A percentile compares a stretch with the other conserved stretches of the same genome.
Conservation (phyloP, 2,888 invertebrate genomes). For the Empis stercorea region DNA sequence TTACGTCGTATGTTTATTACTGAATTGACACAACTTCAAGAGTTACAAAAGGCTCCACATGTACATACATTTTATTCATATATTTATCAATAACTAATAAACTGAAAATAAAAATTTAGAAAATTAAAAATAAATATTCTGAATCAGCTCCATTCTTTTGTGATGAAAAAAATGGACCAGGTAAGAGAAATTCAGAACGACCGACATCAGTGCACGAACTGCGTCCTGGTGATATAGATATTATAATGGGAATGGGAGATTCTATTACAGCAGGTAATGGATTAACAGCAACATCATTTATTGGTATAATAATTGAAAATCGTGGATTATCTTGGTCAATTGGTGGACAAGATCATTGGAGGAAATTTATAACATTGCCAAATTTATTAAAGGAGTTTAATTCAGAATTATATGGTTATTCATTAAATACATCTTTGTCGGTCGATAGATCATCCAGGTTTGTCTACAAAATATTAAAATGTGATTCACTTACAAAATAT, state of each 20-base stretch:
- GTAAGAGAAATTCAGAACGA: conserved; percentile 27
- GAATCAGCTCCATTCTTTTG: conserved; percentile 22
- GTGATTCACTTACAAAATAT: no score
- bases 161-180: conserved; percentile 28
- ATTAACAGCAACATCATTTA: conserved; percentile 15
- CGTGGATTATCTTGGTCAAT: conserved; percentile 39
- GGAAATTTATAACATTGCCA: conserved; percentile 41
- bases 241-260: conserved; percentile 47
- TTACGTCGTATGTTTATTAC: no score
- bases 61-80: no score
- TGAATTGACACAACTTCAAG: no score
- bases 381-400: conserved; percentile 52
- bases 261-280: conserved; percentile 47
- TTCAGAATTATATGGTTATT: conserved; percentile 48
- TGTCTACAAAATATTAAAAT: no score
- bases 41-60: no score
- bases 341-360: conserved; percentile 43
- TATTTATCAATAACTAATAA: no score
- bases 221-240: conserved; percentile 48
- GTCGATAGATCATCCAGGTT: conserved; percentile 29
- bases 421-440: conserved; percentile 39
- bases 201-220: conserved; percentile 44
- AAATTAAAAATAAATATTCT: background rate
- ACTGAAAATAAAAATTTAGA: background rate
- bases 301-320: conserved; percentile 37